A percentile compares a stretch with the other conserved stretches of the same genome.
Conservation (phyloP, 2,113 vertebrate genomes). For the Chionodraco myersi region DNA sequence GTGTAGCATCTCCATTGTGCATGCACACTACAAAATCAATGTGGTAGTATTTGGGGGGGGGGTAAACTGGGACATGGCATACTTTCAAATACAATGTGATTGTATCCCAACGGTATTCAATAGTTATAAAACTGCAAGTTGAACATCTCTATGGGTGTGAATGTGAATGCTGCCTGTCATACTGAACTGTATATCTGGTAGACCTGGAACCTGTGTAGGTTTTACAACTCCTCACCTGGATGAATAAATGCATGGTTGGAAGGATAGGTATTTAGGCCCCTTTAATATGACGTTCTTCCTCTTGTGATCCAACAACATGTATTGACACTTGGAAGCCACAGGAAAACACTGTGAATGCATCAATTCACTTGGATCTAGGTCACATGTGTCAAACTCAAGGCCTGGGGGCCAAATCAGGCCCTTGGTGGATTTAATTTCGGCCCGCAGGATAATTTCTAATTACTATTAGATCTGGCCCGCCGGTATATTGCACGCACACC, state of each 20-base stretch:
- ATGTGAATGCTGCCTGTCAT: background rate
- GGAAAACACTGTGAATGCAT: background rate
- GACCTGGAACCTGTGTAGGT: background rate
- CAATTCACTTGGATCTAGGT: background rate
- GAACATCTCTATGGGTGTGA: background rate
- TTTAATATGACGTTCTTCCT: background rate
- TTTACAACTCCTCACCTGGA: background rate
- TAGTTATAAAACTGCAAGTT: background rate
- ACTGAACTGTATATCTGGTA: background rate
- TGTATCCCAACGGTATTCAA: no score
- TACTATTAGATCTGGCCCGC: no score
- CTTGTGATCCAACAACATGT: constrained; percentile 3
- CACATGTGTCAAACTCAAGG: no score
- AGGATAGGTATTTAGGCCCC: background rate
- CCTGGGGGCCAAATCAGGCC: no score
- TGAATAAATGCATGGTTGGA: background rate
- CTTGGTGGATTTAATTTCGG: no score
- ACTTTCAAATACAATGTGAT: background rate
- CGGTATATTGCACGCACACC: no score
- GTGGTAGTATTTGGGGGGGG: no score
- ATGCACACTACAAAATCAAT: constrained; percentile 20
- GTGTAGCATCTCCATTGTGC: background rate
- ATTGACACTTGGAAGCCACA: constrained; percentile 17
- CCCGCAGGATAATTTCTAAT: no score
- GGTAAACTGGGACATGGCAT: background rate